Base-by-base conservation (phyloP, 2,888 invertebrate genomes). In the Ectropis crepuscularia region DNA sequence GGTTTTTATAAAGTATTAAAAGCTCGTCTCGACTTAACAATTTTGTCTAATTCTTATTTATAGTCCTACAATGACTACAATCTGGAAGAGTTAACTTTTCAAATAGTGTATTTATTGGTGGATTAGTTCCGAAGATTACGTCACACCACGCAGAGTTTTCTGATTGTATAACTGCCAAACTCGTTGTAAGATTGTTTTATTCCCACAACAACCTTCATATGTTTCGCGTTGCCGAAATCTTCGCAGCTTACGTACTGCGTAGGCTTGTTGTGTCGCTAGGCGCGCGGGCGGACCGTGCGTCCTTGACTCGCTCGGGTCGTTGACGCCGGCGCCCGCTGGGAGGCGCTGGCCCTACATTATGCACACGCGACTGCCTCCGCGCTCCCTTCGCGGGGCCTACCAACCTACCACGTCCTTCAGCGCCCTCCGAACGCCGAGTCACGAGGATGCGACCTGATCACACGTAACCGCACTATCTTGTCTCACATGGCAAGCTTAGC, bases 271-370 rank as follows among this genome's bases (percentile, higher is more conserved):
- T 76, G 78, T 77, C 76, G 79, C 77, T 78, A 76, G 77, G 80
- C 80, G 80, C 76, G 76, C 76, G 79, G 71, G 64, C 64, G 64
- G 53, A 51, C 57, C 66, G 70, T 65, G 82, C 87, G 88, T 86
- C 88, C 88, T 88, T 88, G 88, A 87, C 85, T 86, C 78, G 80
- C 77, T 74, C 75, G 79, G 87, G 87, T 88, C 88, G 85, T 88
- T 88, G 87, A 86, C 87, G 85, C 82, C 79, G 85, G 81, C 85
- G 85, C 84, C 82, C 81, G 75, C 77, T 80, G 82, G 82, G 79
- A 74, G 78, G 77, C 77, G 77, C 73, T 80, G 84, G 80, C 80
- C 83, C 84, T 85, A 83, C 82, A 83, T 85, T 84, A 85, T 85
- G 82, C 85, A 85, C 87, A 83, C 83, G 85, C 84, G 85, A 85